Base-by-base conservation (phyloP, 2,797 vertebrate genomes). In the Hyperoplus lanceolatus region DNA sequence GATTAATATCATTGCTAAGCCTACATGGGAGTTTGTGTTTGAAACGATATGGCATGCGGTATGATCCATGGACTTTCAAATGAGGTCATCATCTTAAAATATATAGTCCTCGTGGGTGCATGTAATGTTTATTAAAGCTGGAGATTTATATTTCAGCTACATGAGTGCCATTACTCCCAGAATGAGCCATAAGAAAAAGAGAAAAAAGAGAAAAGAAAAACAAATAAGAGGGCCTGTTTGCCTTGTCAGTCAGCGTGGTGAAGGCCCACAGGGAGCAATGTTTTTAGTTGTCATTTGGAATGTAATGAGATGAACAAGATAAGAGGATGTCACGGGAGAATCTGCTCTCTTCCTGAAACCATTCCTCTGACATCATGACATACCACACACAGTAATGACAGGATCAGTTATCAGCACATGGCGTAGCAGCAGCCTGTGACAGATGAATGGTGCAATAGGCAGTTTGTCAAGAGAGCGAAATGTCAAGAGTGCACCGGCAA, bases 251-350 rank as follows among this genome's bases (percentile, higher is more conserved):
- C 81, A 71, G 75, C 58, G 65, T 36, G 54, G 50, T 15, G 42
- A 29, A 29, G 29, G 81, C 83, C 90, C 86, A 70, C 63, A 41
- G 82, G 81, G 77, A 86, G 43, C 60, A 8, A 67, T 78, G 86
- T 84, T 91, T 85, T 83, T 29, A 84, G 81, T 87, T 89, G 79
- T 90, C 84, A 88, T 86, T 80, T 85, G 64, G 57, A 85, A 75
- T 18, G 50, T 81, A 89, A 90, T 73, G 80, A 90, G 75, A 89
- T 86, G 77, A 82, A 77, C 71, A 42, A 84, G 77, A 87, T 73
- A 83, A 82, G 64, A 81, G 73, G 70, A 54, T 76, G 80, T 86
- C 82, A 84, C 59, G 21, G 14, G 75, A 82, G 82, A 62, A 70
- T 42, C 73, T 79, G 75, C 77, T 85, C 72, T 77, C 64, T 83